Evolutionary conservation across 1,140 invertebrate genomes (phyloP).

Genomic region (Ceratosolen fusciceps): DNA sequence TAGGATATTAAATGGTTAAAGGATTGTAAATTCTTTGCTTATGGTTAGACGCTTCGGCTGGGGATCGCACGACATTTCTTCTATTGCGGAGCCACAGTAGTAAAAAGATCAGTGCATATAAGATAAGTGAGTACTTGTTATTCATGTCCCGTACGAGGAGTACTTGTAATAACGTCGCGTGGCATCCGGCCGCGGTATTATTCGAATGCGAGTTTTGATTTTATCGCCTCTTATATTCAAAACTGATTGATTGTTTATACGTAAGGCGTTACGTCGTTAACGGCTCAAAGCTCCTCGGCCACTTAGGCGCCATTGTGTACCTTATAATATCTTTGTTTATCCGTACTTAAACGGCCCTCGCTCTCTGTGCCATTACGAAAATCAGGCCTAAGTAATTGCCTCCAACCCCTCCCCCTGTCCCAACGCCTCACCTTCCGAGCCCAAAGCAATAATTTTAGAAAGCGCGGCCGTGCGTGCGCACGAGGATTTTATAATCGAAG

Average conservation of each 20-base stretch:
- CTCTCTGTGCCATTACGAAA: neutral
- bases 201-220: neutral
- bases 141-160: neutral
- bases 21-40: no score
- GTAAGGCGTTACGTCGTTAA: neutral
- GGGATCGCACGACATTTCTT: no score
- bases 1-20: no score
- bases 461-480: neutral
- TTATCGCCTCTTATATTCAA: slow-evolving; percentile 32
- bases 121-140: neutral
- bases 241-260: slow-evolving; percentile 32
- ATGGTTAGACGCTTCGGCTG: no score
- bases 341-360: neutral
- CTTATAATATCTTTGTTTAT: slow-evolving; percentile 24
- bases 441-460: slow-evolving; percentile 17
- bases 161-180: slow-evolving; percentile 1
- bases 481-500: slow-evolving; percentile 16
- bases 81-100: neutral
- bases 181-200: neutral
- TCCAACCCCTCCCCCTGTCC: neutral
- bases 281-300: neutral
- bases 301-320: slow-evolving; percentile 11
- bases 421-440: slow-evolving; percentile 3
- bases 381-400: neutral
- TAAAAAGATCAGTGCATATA: neutral